Evolutionary conservation across 2,888 invertebrate genomes (phyloP).

Genomic region (Miltochrista miniata): DNA sequence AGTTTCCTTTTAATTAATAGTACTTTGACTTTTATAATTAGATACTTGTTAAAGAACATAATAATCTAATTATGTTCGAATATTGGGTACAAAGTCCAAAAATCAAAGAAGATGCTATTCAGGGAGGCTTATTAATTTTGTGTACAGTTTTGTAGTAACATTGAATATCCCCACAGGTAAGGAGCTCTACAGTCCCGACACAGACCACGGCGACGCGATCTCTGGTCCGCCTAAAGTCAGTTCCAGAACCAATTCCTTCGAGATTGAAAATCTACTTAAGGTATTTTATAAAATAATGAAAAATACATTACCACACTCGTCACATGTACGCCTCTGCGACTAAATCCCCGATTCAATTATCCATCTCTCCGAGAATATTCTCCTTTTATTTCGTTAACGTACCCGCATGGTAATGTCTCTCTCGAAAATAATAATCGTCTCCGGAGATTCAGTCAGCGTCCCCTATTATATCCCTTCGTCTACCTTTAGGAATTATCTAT

Average conservation of each 20-base stretch:
- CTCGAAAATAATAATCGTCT: slow-evolving; percentile 61
- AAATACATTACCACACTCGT: slow-evolving; percentile 41
- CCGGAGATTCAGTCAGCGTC: slow-evolving; percentile 42
- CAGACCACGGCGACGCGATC: slow-evolving; percentile 65
- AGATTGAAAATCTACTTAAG: slow-evolving; percentile 97
- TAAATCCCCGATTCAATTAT: slow-evolving; percentile 61
- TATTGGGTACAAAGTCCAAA: no score
- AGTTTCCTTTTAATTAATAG: no score
- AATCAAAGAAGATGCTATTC: no score
- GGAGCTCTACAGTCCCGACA: slow-evolving; percentile 88
- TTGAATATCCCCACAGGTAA: slow-evolving; percentile 81
- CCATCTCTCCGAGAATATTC: slow-evolving; percentile 49
- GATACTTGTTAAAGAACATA: no score
- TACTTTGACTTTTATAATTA: no score
- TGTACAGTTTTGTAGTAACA: not conserved
- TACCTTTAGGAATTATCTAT: slow-evolving; percentile 36
- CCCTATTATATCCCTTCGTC: slow-evolving; percentile 45
- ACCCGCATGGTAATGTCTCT: slow-evolving; percentile 61
- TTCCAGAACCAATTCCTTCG: slow-evolving; percentile 95
- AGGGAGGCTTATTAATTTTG: no score
- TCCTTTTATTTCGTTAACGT: slow-evolving; percentile 58
- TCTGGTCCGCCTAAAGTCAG: slow-evolving; percentile 85
- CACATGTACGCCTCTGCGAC: slow-evolving; percentile 47
- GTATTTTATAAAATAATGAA: slow-evolving; percentile 41
- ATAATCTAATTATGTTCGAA: no score